These are phyloP conservation scores for Bombus pyrosoma DNA, from an alignment of 1,140 invertebrate species.

Conservation along the genomic window DNA sequence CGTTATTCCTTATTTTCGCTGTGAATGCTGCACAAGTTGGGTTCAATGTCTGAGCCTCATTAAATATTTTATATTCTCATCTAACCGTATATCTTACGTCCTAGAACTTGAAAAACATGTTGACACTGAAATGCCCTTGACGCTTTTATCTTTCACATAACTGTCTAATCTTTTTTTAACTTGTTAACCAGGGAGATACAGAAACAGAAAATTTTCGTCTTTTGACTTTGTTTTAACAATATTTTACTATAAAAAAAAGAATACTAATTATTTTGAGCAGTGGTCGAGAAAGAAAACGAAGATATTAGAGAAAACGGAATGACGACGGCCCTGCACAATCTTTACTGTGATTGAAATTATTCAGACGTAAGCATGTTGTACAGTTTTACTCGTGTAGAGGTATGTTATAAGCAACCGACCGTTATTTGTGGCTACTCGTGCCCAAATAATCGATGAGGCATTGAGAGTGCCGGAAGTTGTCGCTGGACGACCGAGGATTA, in stretches of 20 bases:
- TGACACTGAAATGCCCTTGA: background rate
- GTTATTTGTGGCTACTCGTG: constrained; percentile 3
- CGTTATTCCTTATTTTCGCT: background rate
- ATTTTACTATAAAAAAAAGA: background rate
- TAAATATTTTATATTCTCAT: background rate
- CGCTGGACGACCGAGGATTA: background rate
- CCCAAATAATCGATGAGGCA: constrained; percentile 30
- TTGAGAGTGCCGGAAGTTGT: constrained; percentile 3
- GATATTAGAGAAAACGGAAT: background rate
- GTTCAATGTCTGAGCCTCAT: background rate
- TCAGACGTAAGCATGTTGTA: constrained; percentile 13
- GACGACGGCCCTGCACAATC: background rate
- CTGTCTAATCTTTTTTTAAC: background rate
- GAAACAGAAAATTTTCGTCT: too few species aligned
- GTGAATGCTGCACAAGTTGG: background rate
- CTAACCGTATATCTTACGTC: background rate
- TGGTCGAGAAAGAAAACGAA: background rate
- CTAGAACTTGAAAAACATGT: background rate
- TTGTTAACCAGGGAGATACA: too few species aligned
- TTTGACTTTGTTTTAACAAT: too few species aligned
- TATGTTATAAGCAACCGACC: background rate
- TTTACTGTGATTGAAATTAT: constrained; percentile 39
- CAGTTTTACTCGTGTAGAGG: constrained; percentile 12
- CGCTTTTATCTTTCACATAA: background rate
- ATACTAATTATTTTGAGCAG: background rate